Evolutionary conservation across 2,113 vertebrate species (phyloP).

Genomic region (Microtus pennsylvanicus): DNA sequence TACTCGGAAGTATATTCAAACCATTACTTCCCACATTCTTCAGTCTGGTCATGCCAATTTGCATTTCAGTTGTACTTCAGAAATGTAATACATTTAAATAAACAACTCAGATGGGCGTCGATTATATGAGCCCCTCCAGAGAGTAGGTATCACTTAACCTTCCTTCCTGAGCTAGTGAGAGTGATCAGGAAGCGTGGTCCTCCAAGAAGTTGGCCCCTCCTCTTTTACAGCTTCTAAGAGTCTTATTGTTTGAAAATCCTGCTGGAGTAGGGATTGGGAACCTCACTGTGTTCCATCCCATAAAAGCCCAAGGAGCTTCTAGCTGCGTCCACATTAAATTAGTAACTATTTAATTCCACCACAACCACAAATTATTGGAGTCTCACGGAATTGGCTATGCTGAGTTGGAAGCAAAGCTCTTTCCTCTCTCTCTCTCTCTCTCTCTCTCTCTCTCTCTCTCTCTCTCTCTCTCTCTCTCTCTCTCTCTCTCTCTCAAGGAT

Average conservation of each 20-base stretch:
- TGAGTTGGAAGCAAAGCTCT: neutral
- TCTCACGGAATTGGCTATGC: neutral
- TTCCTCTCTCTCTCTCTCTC: neutral
- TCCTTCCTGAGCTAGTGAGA: neutral
- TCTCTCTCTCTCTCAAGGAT: neutral
- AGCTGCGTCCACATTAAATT: neutral
- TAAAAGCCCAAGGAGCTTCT: neutral
- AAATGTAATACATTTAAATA: neutral
- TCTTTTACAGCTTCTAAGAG: neutral
- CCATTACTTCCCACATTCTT: neutral
- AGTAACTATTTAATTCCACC: neutral
- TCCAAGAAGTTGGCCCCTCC: neutral
- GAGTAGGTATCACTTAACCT: neutral
- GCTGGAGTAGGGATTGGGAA: neutral
- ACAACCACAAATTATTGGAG: neutral
- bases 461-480: neutral
- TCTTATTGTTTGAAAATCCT: neutral
- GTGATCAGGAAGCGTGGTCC: neutral
- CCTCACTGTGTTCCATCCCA: neutral
- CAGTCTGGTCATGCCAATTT: neutral
- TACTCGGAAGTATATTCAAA: conserved; percentile 1
- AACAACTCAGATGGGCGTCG: neutral
- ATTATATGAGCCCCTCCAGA: neutral
- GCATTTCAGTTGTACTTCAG: neutral
- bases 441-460: neutral